phyloP scores from a whole-genome alignment of 1,140 invertebrate species.

The Dendrolimus kikuchii region DNA sequence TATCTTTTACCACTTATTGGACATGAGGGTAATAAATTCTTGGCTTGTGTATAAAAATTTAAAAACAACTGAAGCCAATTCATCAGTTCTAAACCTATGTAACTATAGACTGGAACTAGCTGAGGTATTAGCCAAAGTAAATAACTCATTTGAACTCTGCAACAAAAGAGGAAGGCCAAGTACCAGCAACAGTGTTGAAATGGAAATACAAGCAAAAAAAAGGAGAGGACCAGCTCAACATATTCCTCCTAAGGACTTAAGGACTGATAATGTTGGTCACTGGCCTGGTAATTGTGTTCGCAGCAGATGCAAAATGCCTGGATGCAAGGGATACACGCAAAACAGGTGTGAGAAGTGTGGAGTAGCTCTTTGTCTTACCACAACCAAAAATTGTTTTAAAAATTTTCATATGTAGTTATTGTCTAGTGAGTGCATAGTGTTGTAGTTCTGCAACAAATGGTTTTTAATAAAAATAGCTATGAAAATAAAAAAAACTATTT shows the following conservation, averaged over 20 bases:
- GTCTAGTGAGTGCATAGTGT: slow-evolving; percentile 32
- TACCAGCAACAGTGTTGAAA: slow-evolving; percentile 28
- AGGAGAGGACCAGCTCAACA: slow-evolving; percentile 28
- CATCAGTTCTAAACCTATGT: slow-evolving; percentile 27
- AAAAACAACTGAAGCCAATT: slow-evolving; percentile 19
- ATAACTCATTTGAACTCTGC: slow-evolving; percentile 25
- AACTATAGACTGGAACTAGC: slow-evolving; percentile 33
- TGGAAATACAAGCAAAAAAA: slow-evolving; percentile 33
- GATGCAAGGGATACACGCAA: slow-evolving; percentile 24
- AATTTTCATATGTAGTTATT: slow-evolving; percentile 35
- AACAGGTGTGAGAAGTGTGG: slow-evolving; percentile 35
- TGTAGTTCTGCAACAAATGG: slow-evolving; percentile 31
- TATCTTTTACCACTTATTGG: no score
- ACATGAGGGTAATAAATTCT: no score
- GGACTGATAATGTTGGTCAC: slow-evolving; percentile 31
- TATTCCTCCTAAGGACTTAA: slow-evolving; percentile 34
- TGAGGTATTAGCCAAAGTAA: slow-evolving; percentile 13
- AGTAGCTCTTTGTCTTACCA: slow-evolving; percentile 35
- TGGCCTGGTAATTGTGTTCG: slow-evolving; percentile 24
- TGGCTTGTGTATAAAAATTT: no score
- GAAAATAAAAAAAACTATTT: no score
- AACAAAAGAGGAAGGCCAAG: slow-evolving; percentile 32
- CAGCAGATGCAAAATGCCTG: slow-evolving; percentile 20
- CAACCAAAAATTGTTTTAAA: slow-evolving; percentile 36
- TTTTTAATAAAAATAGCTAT: slow-evolving; percentile 19